These are phyloP conservation scores for Macropus fuliginosus DNA, from an alignment of 2,797 vertebrate species.

Conservation along the genomic window DNA sequence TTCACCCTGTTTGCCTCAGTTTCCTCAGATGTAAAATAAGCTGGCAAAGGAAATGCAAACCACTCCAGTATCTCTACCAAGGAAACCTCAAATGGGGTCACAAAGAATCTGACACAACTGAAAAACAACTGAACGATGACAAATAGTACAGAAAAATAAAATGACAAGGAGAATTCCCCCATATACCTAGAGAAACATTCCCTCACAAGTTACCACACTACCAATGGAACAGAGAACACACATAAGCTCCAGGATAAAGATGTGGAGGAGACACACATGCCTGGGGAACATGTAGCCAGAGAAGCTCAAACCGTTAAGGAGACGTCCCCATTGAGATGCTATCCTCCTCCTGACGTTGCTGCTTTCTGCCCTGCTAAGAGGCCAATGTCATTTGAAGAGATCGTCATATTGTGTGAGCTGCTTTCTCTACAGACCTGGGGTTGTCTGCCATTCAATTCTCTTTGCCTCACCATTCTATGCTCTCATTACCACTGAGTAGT, in stretches of 20 bases:
- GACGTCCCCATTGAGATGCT: background rate
- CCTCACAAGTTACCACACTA: too few species aligned
- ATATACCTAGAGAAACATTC: background rate
- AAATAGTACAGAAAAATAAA: background rate
- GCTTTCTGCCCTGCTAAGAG: too few species aligned
- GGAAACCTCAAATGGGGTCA: background rate
- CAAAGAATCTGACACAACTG: background rate
- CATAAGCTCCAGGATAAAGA: background rate
- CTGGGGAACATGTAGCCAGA: too few species aligned
- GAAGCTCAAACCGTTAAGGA: background rate
- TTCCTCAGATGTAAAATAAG: background rate
- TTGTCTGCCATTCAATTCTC: too few species aligned
- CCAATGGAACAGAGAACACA: background rate
- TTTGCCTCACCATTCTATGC: too few species aligned
- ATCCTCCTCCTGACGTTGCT: background rate
- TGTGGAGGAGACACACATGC: background rate
- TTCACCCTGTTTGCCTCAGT: background rate
- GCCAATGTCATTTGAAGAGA: too few species aligned
- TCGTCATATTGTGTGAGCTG: too few species aligned
- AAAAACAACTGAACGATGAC: background rate
- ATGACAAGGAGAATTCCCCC: background rate
- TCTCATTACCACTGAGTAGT: too few species aligned
- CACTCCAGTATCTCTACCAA: too few species aligned
- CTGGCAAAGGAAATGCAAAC: background rate
- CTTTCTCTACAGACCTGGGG: too few species aligned